Evolutionary conservation across 2,888 invertebrate genomes (phyloP), one percentile per base, ranked within the genome.

Genomic region (Galeruca laticollis): DNA sequence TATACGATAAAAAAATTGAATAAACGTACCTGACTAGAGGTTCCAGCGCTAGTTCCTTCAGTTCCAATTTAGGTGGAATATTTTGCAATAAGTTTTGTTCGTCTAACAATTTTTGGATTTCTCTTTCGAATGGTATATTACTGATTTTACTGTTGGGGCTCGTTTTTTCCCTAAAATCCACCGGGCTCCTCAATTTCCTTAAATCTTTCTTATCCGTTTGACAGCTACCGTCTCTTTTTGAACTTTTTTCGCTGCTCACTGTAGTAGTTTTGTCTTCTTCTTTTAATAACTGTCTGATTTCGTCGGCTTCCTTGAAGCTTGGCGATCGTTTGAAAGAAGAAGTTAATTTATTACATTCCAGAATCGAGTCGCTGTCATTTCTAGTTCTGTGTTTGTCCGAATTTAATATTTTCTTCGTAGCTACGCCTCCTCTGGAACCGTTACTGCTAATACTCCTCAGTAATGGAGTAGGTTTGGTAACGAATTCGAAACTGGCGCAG

Each of bases 61-160:
- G 84, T 76, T 90, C 90, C 61, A 87, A 84, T 82, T 90, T 90
- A 31, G 89, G 88, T 60, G 90, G 88, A 79, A 88, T 89, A 79
- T 88, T 89, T 80, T 90, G 90, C 70, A 90, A 86, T 70, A 90
- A 83, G 84, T 89, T 90, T 82, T 91, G 91, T 81, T 93, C 93
- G 79, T 93, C 93, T 74, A 93, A 87, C 77, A 94, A 88, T 84
- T 93, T 90, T 84, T 93, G 93, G 77, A 94, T 91, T 84, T 94
- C 93, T 80, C 92, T 88, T 86, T 94, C 94, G 82, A 94, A 94
- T 21, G 93, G 93, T 73, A 88, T 87, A 74, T 89, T 83, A 79
- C 88, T 89, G 72, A 89, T 79, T 82, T 89, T 89, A 56, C 84
- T 86, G 69, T 83, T 83, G 11, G 84, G 83, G 15, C 85, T 84